These are phyloP conservation scores for Belgica antarctica DNA, from an alignment of 2,888 invertebrate genomes.

Conservation along the genomic window DNA sequence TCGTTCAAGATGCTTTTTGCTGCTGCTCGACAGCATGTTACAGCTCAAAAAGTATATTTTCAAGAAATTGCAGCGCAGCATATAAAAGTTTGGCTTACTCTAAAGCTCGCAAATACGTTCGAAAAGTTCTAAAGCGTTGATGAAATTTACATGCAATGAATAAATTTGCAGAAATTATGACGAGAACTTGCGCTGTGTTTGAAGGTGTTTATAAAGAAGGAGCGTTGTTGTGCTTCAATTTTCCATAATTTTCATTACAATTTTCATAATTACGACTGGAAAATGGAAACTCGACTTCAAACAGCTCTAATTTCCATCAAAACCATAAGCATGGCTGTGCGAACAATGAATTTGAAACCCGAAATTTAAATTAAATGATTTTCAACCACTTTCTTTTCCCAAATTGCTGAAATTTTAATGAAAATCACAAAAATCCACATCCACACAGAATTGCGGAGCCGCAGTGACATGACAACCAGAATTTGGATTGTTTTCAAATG, in stretches of 20 bases:
- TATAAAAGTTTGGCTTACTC: not conserved
- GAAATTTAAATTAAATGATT: not conserved
- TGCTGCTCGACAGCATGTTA: not conserved
- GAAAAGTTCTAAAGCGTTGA: too few relatives aligned
- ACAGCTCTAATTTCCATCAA: too few relatives aligned
- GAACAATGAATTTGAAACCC: not conserved
- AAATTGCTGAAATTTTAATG: conserved; percentile 1
- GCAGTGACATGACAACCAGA: conserved; percentile 7
- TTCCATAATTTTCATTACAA: too few relatives aligned
- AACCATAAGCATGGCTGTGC: not conserved
- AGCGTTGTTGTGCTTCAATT: not conserved
- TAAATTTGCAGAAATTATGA: conserved; percentile 38
- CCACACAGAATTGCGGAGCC: not conserved
- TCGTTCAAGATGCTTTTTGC: not conserved
- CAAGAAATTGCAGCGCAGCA: not conserved
- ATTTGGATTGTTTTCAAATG: too few relatives aligned
- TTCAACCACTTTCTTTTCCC: conserved; percentile 2
- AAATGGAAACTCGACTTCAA: too few relatives aligned
- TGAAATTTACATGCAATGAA: conserved; percentile 37
- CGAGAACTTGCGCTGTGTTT: not conserved
- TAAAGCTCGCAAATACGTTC: conserved; percentile 3
- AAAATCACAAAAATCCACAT: conserved; percentile 1
- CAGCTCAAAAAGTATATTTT: not conserved
- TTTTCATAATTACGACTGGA: too few relatives aligned
- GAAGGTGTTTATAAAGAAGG: too few relatives aligned